These are phyloP conservation scores for Ctena decussata DNA, from an alignment of 2,888 invertebrate genomes.

Conservation along the genomic window DNA sequence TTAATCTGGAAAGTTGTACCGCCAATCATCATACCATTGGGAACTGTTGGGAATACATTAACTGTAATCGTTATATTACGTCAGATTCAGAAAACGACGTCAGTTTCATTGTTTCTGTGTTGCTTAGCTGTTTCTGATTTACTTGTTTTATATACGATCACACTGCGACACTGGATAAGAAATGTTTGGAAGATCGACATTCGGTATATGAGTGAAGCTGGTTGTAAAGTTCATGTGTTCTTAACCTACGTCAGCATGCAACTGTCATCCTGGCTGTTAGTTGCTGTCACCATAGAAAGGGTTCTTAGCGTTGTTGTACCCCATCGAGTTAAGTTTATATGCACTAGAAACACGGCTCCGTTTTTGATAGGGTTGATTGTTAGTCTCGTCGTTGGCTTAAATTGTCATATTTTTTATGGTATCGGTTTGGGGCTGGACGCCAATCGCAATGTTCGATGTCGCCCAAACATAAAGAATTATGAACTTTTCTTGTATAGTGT, in stretches of 20 bases:
- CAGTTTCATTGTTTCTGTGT: conserved; percentile 73
- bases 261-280: conserved; percentile 79
- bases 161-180: conserved; percentile 68
- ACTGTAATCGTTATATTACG: conserved; percentile 69
- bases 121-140: conserved; percentile 73
- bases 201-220: conserved; percentile 43
- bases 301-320: conserved; percentile 76
- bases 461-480: conserved; percentile 25
- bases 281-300: conserved; percentile 78
- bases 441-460: conserved; percentile 21
- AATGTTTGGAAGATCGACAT: conserved; percentile 61
- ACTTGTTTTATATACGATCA: conserved; percentile 71
- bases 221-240: conserved; percentile 70
- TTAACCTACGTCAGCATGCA: conserved; percentile 75
- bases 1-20: conserved; percentile 63
- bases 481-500: conserved; percentile 27
- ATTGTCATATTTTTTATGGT: conserved; percentile 63
- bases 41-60: conserved; percentile 76
- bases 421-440: neutral
- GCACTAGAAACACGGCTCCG: conserved; percentile 60
- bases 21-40: conserved; percentile 75
- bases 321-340: conserved; percentile 69
- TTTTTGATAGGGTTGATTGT: conserved; percentile 49
- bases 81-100: conserved; percentile 60
- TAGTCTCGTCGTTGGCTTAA: conserved; percentile 46